Evolutionary conservation across 2,113 vertebrate species (phyloP).

Genomic region (Ahaetulla prasina): DNA sequence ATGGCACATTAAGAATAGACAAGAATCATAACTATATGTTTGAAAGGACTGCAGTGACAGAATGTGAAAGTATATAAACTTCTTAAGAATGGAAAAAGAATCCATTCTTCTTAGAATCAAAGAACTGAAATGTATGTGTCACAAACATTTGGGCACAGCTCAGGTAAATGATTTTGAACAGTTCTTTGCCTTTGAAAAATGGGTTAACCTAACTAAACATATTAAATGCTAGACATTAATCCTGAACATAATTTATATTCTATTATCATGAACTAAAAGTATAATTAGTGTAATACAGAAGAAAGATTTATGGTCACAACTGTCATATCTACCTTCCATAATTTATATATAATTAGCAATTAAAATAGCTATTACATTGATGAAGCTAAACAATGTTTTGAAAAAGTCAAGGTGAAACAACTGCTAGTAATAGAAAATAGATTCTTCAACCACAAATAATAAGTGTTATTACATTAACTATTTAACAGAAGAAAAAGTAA

Average conservation of each 20-base stretch:
- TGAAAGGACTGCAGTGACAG: background rate
- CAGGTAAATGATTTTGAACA: background rate
- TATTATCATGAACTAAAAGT: slow-evolving; percentile 6
- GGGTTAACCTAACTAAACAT: background rate
- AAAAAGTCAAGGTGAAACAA: slow-evolving; percentile 20
- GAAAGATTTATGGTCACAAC: slow-evolving; percentile 29
- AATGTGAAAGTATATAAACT: background rate
- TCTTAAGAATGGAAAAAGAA: background rate
- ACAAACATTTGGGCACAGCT: background rate
- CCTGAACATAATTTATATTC: background rate
- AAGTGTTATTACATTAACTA: background rate
- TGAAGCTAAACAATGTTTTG: slow-evolving; percentile 15
- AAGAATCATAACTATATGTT: background rate
- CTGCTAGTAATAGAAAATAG: background rate
- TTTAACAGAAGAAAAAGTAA: background rate
- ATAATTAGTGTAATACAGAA: slow-evolving; percentile 1
- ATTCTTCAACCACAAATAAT: background rate
- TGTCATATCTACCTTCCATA: background rate
- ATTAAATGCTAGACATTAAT: background rate
- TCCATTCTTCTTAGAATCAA: background rate
- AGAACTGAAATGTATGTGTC: background rate
- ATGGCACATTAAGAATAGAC: background rate
- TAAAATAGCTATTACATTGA: slow-evolving; percentile 27
- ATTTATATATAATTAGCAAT: slow-evolving; percentile 21
- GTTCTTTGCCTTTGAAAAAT: background rate